phyloP scores from a whole-genome alignment of 2,797 vertebrate genomes.

The Chaunax sp. region DNA sequence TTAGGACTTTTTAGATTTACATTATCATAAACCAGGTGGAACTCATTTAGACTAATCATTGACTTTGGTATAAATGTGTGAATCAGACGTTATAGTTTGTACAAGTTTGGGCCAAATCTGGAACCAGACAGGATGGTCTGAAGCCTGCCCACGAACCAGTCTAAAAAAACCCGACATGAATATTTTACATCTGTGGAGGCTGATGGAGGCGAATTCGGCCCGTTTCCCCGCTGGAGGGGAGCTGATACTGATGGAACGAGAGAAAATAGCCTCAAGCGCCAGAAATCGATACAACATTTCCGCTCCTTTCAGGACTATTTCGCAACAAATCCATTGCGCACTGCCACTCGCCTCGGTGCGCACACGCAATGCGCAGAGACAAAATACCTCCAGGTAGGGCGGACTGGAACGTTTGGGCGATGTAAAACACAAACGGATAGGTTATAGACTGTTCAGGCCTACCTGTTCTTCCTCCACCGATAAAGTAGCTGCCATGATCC shows the following conservation, averaged over 20 bases:
- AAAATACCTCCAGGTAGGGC: slow-evolving; percentile 44
- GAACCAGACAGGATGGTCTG: slow-evolving; percentile 5
- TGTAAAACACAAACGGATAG: not conserved
- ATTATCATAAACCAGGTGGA: too few relatives aligned
- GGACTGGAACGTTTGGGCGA: not conserved
- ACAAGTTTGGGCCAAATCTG: slow-evolving; percentile 7
- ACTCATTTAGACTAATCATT: not conserved
- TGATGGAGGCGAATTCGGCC: slow-evolving; percentile 28
- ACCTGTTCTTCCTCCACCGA: slow-evolving; percentile 95
- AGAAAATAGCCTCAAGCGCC: slow-evolving; percentile 48
- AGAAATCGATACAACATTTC: slow-evolving; percentile 73
- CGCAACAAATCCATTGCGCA: slow-evolving; percentile 61
- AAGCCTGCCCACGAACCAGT: not conserved
- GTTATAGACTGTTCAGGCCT: slow-evolving; percentile 56
- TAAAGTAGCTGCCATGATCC: slow-evolving; percentile 90
- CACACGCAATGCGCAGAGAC: slow-evolving; percentile 15
- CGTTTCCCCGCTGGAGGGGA: slow-evolving; percentile 40
- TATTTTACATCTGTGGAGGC: not conserved
- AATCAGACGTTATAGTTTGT: too few relatives aligned
- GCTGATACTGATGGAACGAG: slow-evolving; percentile 58
- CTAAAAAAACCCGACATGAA: too few relatives aligned
- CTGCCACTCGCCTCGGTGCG: slow-evolving; percentile 27
- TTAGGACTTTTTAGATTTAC: too few relatives aligned
- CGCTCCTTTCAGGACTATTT: slow-evolving; percentile 59
- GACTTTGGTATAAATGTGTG: not conserved